Evolutionary conservation across 2,888 invertebrate genomes (phyloP).

Genomic region (Protula sp.): DNA sequence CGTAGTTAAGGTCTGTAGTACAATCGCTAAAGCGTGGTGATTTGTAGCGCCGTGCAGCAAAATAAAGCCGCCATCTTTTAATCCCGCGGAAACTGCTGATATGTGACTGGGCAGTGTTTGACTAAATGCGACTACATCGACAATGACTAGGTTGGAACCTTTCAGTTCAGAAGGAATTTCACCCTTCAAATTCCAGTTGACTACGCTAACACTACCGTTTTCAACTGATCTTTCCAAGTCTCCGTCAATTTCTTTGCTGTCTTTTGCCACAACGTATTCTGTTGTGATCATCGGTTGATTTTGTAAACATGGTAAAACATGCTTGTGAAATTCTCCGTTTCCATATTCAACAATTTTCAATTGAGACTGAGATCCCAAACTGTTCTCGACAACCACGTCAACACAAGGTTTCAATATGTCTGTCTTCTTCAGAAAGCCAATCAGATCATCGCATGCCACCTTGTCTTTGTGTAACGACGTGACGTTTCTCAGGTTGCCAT

Average conservation of each 20-base stretch:
- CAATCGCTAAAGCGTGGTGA: slow-evolving; percentile 37
- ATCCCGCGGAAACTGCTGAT: too few relatives aligned
- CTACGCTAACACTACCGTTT: slow-evolving; percentile 64
- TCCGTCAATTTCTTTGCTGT: too few relatives aligned
- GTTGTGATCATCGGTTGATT: slow-evolving; percentile 66
- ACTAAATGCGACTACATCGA: too few relatives aligned
- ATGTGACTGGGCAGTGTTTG: too few relatives aligned
- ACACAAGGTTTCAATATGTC: slow-evolving; percentile 53
- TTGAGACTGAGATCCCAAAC: slow-evolving; percentile 65
- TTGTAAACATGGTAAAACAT: slow-evolving; percentile 51
- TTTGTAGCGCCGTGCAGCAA: slow-evolving; percentile 53
- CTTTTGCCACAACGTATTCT: slow-evolving; percentile 63
- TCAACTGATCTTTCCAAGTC: too few relatives aligned
- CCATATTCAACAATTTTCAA: slow-evolving; percentile 50
- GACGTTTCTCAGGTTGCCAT: too few relatives aligned
- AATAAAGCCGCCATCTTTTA: slow-evolving; percentile 54
- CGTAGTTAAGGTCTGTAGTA: slow-evolving; percentile 31
- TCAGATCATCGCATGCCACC: too few relatives aligned
- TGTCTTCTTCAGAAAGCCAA: not conserved
- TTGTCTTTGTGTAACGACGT: too few relatives aligned
- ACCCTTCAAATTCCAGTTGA: slow-evolving; percentile 62
- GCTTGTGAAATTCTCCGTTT: slow-evolving; percentile 21
- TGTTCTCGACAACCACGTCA: slow-evolving; percentile 76
- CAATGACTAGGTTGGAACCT: slow-evolving; percentile 3
- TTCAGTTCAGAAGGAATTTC: slow-evolving; percentile 50